A percentile compares a stretch with the other conserved stretches of the same genome.
Conservation (phyloP, 2,797 vertebrate genomes). For the Leucoraja ocellata region DNA sequence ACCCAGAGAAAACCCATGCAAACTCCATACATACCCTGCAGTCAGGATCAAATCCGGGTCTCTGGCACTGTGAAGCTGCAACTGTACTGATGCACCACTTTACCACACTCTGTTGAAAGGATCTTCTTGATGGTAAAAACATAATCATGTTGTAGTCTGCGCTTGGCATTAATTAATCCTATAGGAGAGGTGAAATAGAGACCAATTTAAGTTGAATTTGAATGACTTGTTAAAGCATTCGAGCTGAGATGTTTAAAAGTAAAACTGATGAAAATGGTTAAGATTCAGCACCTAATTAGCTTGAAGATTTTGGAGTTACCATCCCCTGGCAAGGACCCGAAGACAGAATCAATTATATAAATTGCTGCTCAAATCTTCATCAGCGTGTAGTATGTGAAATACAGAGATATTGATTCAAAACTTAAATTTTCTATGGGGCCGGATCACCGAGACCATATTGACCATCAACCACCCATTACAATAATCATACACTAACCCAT, state of each 20-base stretch:
- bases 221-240: not conserved
- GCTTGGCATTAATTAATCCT: not conserved
- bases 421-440: not conserved
- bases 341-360: not conserved
- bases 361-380: not conserved
- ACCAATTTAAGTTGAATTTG: not conserved
- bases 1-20: too few relatives aligned
- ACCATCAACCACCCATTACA: too few relatives aligned
- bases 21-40: too few relatives aligned
- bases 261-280: not conserved
- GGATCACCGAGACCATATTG: too few relatives aligned
- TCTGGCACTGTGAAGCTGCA: too few relatives aligned
- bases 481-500: too few relatives aligned
- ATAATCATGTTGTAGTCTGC: not conserved
- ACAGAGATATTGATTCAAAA: not conserved
- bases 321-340: not conserved
- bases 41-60: too few relatives aligned
- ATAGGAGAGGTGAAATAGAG: not conserved
- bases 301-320: not conserved
- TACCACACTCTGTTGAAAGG: not conserved
- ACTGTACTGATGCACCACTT: too few relatives aligned
- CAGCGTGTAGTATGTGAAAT: not conserved
- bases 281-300: not conserved
- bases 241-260: not conserved
- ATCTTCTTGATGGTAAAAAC: not conserved